phyloP scores from a whole-genome alignment of 2,888 invertebrate genomes.

The Drosophila merina region DNA sequence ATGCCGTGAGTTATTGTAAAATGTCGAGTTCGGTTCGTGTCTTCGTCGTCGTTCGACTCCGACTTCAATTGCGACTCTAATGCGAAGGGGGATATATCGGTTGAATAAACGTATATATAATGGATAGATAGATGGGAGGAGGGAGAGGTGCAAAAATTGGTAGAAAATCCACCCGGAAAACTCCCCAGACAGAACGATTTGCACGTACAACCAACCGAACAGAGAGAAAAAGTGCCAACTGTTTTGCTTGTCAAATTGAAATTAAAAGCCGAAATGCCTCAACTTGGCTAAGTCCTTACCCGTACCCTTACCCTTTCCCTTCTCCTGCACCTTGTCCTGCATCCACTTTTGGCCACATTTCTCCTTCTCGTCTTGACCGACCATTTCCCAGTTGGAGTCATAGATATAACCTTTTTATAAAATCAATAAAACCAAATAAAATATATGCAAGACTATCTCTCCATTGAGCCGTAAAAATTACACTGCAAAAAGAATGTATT shows the following conservation, averaged over 20 bases:
- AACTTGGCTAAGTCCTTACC: conserved; percentile 35
- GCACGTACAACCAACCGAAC: conserved; percentile 17
- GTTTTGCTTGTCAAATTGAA: conserved; percentile 76
- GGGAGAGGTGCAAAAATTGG: background rate
- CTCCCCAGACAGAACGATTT: conserved; percentile 32
- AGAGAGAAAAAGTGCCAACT: conserved; percentile 59
- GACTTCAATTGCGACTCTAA: conserved; percentile 31
- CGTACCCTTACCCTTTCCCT: background rate
- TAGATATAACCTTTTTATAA: conserved; percentile 55
- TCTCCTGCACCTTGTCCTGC: too few relatives aligned
- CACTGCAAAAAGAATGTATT: background rate
- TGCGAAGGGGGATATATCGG: conserved; percentile 19
- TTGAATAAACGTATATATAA: conserved; percentile 9
- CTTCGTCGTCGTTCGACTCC: background rate
- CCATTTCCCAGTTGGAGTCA: conserved; percentile 23
- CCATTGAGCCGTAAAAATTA: conserved; percentile 7
- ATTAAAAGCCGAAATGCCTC: conserved; percentile 74
- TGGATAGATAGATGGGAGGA: conserved; percentile 27
- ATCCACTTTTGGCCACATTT: conserved; percentile 1
- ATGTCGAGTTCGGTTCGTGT: conserved; percentile 54
- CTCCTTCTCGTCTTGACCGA: background rate
- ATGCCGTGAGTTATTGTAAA: conserved; percentile 75
- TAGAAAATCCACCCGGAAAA: conserved; percentile 3
- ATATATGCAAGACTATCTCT: conserved; percentile 40
- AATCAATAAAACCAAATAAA: conserved; percentile 74